phyloP scores from a whole-genome alignment of 64 coral and sea anemone species.

The Montipora sp. region DNA sequence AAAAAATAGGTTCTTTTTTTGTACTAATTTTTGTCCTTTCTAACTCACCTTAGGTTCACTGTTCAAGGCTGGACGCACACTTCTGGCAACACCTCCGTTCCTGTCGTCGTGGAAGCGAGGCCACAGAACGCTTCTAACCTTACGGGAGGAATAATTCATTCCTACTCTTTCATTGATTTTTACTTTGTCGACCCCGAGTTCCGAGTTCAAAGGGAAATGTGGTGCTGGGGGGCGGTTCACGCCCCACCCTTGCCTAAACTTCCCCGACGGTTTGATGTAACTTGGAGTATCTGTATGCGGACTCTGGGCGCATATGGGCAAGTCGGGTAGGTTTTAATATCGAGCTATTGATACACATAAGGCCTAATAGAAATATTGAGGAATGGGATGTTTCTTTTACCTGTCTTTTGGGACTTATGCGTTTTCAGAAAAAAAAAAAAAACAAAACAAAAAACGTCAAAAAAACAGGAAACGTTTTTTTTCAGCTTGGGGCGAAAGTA shows the following conservation, averaged over 20 bases:
- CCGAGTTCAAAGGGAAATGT: conserved; percentile 13
- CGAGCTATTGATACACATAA: neutral
- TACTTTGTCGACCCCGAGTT: neutral
- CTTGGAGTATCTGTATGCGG: neutral
- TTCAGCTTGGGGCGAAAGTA: no score
- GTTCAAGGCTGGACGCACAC: conserved; percentile 30
- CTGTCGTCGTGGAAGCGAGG: conserved; percentile 31
- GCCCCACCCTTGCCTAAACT: conserved; percentile 25
- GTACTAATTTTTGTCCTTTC: neutral
- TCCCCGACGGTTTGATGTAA: conserved; percentile 26
- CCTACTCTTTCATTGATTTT: conserved; percentile 35
- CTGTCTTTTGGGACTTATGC: no score
- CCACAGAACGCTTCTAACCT: neutral
- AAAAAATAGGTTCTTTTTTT: neutral
- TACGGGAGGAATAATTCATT: conserved; percentile 21
- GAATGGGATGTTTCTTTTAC: no score
- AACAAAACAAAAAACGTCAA: no score
- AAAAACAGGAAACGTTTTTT: no score
- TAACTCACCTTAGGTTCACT: neutral
- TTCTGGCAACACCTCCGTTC: neutral
- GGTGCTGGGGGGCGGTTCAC: neutral
- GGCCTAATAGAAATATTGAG: neutral
- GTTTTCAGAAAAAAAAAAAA: no score
- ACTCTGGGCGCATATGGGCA: neutral
- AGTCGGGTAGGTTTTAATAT: neutral